phyloP scores from a whole-genome alignment of 2,113 vertebrate genomes.

The Notarius lentiginosus region DNA sequence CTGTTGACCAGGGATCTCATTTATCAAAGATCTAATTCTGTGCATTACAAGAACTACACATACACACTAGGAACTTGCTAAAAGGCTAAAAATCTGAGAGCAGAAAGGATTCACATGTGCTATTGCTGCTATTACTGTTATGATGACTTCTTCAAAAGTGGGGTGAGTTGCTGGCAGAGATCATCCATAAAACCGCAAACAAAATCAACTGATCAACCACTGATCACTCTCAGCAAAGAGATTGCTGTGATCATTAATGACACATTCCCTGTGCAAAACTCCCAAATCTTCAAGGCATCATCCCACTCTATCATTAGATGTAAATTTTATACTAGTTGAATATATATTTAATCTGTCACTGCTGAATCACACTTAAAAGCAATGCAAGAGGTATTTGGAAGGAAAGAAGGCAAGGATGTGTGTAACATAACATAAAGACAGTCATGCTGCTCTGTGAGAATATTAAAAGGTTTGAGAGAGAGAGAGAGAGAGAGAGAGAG shows the following conservation, averaged over 20 bases:
- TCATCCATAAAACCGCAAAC: neutral
- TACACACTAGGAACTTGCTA: neutral
- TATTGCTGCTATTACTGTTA: neutral
- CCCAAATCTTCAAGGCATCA: neutral
- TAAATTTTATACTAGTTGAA: neutral
- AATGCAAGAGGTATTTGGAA: neutral
- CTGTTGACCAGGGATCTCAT: neutral
- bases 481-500: no score
- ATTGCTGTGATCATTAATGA: neutral
- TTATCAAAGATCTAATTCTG: neutral
- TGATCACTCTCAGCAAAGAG: neutral
- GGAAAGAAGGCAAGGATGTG: neutral
- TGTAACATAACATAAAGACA: no score
- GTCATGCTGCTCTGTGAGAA: neutral
- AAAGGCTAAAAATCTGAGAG: neutral
- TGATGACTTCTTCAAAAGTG: neutral
- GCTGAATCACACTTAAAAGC: neutral
- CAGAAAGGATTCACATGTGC: neutral
- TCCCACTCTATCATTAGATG: neutral
- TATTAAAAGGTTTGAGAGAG: no score
- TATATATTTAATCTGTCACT: neutral
- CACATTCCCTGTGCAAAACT: neutral
- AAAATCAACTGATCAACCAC: neutral
- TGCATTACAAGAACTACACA: neutral
- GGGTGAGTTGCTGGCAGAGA: neutral